Conservation (phyloP, 2,797 vertebrate genomes). For the Enteromius argenteus region DNA sequence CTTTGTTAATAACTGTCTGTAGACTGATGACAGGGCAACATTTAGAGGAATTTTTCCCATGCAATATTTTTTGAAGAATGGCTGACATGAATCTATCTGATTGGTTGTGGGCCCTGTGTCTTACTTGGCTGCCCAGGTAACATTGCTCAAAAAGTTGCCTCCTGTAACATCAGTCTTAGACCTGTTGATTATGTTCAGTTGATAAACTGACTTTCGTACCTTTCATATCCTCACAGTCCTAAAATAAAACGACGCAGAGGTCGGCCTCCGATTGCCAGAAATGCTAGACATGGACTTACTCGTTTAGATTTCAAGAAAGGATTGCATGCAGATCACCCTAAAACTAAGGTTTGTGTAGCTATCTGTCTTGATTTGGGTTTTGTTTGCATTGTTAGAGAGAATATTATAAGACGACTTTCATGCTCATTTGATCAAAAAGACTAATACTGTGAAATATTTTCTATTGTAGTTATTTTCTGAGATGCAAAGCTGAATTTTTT, state of each 20-base stretch:
- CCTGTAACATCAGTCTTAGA: neutral
- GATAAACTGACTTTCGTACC: neutral
- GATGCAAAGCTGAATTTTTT: neutral
- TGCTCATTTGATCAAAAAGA: neutral
- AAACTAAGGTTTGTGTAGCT: constrained; percentile 41
- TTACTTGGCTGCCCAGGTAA: neutral
- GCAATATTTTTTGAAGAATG: neutral
- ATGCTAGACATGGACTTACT: constrained; percentile 75
- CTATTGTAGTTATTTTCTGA: neutral
- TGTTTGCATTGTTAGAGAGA: neutral
- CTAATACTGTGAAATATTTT: neutral
- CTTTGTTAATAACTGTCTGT: neutral
- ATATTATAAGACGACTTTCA: neutral
- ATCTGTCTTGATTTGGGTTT: neutral
- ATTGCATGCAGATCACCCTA: constrained; percentile 46
- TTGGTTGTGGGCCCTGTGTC: neutral
- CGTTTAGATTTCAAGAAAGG: constrained; percentile 78
- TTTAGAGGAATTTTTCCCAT: neutral
- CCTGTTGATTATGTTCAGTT: neutral
- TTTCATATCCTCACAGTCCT: constrained; percentile 66
- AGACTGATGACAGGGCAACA: neutral
- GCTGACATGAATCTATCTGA: neutral
- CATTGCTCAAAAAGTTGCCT: neutral
- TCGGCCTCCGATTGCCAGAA: constrained; percentile 76
- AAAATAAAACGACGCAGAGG: constrained; percentile 77